A percentile compares a stretch with the other conserved stretches of the same genome.
These are phyloP conservation scores for Dipodomys spectabilis DNA, from an alignment of 2,113 vertebrate genomes.

Conservation along the genomic window DNA sequence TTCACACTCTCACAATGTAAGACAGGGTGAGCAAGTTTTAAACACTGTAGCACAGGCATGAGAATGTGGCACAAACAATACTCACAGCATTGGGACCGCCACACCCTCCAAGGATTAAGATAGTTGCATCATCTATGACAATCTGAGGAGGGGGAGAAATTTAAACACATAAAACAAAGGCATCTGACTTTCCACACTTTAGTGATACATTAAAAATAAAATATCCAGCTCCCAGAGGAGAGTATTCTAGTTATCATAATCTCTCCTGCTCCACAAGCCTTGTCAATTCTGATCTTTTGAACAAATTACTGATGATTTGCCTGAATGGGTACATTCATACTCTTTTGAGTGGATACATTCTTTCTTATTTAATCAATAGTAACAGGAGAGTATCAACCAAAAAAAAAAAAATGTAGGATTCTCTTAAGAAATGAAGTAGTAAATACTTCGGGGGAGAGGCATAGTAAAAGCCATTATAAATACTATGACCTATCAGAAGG, in stretches of 20 bases:
- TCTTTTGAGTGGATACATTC: neutral
- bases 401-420: conserved; percentile 29
- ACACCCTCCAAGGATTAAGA: conserved; percentile 97
- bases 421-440: conserved; percentile 49
- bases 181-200: neutral
- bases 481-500: neutral
- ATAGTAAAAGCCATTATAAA: conserved; percentile 32
- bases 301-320: conserved; percentile 20
- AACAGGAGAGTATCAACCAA: conserved; percentile 3
- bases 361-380: conserved; percentile 54
- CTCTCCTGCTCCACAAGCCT: neutral
- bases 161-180: conserved; percentile 40
- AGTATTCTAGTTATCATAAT: neutral
- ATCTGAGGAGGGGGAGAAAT: conserved; percentile 88
- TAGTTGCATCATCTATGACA: conserved; percentile 94
- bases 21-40: neutral
- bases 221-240: neutral
- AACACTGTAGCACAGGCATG: accelerated
- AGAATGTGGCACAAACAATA: conserved; percentile 56
- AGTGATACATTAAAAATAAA: neutral
- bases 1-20: neutral
- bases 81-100: conserved; percentile 99
- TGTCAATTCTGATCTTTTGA: neutral
- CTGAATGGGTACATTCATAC: neutral
- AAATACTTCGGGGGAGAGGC: conserved; percentile 26